phyloP scores from a whole-genome alignment of 1,140 invertebrate species.

The Atta colombica region DNA sequence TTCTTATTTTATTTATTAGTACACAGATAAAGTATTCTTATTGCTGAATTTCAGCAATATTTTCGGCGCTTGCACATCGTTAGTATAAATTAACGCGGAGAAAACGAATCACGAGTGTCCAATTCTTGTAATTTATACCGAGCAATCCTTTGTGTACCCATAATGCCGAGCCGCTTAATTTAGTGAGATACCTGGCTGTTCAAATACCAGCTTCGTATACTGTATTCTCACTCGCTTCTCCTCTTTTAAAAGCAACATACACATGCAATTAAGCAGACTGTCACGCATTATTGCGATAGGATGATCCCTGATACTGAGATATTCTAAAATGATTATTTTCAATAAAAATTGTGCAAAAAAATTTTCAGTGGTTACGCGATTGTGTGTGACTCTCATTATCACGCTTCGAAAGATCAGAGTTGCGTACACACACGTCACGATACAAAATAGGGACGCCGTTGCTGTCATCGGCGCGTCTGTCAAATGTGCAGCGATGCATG shows the following conservation, averaged over 20 bases:
- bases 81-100: slow-evolving; percentile 17
- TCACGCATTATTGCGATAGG: neutral
- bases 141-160: slow-evolving; percentile 41
- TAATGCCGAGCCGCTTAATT: slow-evolving; percentile 59
- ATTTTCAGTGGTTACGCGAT: slow-evolving; percentile 20
- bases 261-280: slow-evolving; percentile 30
- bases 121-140: slow-evolving; percentile 53
- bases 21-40: neutral
- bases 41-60: slow-evolving; percentile 1
- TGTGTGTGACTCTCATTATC: slow-evolving; percentile 65
- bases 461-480: slow-evolving; percentile 70
- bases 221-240: neutral
- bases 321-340: neutral
- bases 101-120: slow-evolving; percentile 14
- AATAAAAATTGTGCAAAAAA: slow-evolving; percentile 12
- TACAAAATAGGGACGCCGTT: slow-evolving; percentile 48
- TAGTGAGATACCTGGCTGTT: slow-evolving; percentile 21
- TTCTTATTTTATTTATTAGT: neutral
- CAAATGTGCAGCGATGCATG: slow-evolving; percentile 72
- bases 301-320: no score
- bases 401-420: neutral
- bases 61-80: neutral
- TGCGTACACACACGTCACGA: neutral
- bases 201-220: slow-evolving; percentile 17
- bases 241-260: slow-evolving; percentile 4